phyloP scores from a whole-genome alignment of 2,113 vertebrate genomes.

The Hippopotamus amphibius region DNA sequence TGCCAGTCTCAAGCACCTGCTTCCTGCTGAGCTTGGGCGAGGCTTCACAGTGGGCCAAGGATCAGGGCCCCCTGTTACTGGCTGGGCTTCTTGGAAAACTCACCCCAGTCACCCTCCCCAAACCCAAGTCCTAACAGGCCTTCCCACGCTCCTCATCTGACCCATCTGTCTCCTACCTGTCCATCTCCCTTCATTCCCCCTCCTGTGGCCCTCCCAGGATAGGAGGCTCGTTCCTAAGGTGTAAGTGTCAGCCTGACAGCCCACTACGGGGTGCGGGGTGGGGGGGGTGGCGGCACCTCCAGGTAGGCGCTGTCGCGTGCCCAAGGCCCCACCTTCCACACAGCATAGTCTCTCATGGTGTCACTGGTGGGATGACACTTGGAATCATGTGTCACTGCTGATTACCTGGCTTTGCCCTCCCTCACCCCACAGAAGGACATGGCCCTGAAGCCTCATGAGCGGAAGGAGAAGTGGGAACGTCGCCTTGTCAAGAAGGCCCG shows the following conservation, averaged over 20 bases:
- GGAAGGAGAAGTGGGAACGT: slow-evolving; percentile 92
- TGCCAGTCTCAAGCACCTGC: no score
- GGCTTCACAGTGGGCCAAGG: no score
- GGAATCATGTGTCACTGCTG: rapidly evolving
- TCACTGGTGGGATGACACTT: not conserved
- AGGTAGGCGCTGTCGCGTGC: not conserved
- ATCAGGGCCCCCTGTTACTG: not conserved
- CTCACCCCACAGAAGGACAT: slow-evolving; percentile 90
- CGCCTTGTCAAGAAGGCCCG: slow-evolving; percentile 91
- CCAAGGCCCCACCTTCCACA: not conserved
- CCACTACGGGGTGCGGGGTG: not conserved
- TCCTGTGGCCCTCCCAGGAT: not conserved
- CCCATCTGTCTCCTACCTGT: not conserved
- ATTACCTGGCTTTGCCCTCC: not conserved
- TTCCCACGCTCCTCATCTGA: rapidly evolving
- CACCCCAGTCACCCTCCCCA: not conserved
- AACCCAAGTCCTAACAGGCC: not conserved
- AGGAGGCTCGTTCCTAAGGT: not conserved
- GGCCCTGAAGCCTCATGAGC: slow-evolving; percentile 93
- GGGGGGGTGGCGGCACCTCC: not conserved
- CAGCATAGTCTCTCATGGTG: rapidly evolving
- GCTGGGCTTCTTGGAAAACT: not conserved
- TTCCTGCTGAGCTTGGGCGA: not conserved
- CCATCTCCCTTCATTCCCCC: not conserved
- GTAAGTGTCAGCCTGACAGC: no score